phyloP scores from a whole-genome alignment of 2,113 vertebrate genomes.

The Cyanistes caeruleus region DNA sequence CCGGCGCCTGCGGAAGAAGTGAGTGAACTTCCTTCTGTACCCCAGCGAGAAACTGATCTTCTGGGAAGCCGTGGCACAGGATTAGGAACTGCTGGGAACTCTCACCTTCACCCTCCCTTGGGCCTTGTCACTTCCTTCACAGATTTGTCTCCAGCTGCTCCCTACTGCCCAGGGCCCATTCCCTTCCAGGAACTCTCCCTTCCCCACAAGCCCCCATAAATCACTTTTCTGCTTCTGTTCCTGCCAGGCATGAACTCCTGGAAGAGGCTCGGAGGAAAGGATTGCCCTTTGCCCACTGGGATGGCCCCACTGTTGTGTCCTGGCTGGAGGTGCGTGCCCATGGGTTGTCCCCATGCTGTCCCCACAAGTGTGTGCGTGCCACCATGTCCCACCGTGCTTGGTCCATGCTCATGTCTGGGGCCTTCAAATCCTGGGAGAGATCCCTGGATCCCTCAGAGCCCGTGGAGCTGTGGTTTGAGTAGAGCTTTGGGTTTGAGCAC shows the following conservation, averaged over 20 bases:
- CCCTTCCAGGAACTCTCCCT: neutral
- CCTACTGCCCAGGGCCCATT: neutral
- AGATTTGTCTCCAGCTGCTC: neutral
- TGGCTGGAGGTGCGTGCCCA: conserved; percentile 88
- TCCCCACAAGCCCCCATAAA: neutral
- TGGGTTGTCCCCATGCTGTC: neutral
- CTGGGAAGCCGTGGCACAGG: neutral
- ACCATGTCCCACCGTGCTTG: neutral
- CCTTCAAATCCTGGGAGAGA: neutral
- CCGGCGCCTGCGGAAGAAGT: conserved; percentile 95
- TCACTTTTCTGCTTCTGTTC: neutral
- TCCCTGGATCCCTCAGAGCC: neutral
- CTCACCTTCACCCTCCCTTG: neutral
- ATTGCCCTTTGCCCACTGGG: conserved; percentile 94
- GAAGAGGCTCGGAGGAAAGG: conserved; percentile 95
- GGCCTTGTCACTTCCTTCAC: neutral
- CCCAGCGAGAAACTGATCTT: neutral
- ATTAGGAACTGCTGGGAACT: neutral
- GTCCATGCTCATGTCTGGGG: fast-evolving
- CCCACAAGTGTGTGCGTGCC: fast-evolving
- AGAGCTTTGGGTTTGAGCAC: neutral
- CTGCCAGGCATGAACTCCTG: conserved; percentile 90
- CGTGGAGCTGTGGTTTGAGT: neutral
- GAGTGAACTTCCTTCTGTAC: conserved; percentile 32
- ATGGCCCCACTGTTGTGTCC: conserved; percentile 95